phyloP scores from a whole-genome alignment of 2,113 vertebrate species.

The Prietella phreatophila region DNA sequence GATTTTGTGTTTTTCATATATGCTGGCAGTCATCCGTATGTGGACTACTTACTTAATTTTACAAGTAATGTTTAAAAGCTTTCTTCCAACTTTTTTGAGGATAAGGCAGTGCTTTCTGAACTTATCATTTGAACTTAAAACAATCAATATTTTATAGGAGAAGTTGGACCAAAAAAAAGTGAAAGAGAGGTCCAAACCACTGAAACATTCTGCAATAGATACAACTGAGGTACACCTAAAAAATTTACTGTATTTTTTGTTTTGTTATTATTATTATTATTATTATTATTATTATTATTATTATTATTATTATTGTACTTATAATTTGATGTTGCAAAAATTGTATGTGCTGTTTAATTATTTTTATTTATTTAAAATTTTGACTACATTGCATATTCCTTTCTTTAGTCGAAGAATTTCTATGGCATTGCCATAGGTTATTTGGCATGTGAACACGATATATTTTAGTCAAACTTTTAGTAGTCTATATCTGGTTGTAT shows the following conservation, averaged over 20 bases:
- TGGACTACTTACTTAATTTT: not conserved
- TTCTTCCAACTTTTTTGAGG: not conserved
- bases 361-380: not conserved
- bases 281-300: slow-evolving; percentile 2
- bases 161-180: too few species aligned
- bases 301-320: not conserved
- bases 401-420: not conserved
- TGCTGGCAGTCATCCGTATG: not conserved
- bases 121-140: not conserved
- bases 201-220: not conserved
- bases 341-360: not conserved
- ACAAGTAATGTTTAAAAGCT: not conserved
- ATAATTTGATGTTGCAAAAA: not conserved
- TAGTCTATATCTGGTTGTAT: slow-evolving; percentile 68
- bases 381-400: slow-evolving; percentile 56
- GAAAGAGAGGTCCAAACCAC: not conserved
- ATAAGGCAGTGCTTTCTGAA: not conserved
- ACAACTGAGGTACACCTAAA: not conserved
- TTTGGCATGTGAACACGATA: slow-evolving; percentile 55
- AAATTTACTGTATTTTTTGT: too few species aligned
- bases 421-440: slow-evolving; percentile 65
- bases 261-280: not conserved
- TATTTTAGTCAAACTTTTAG: slow-evolving; percentile 57
- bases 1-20: not conserved
- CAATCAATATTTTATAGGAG: not conserved